Conservation (phyloP, 2,797 vertebrate genomes). For the Anabas testudineus region DNA sequence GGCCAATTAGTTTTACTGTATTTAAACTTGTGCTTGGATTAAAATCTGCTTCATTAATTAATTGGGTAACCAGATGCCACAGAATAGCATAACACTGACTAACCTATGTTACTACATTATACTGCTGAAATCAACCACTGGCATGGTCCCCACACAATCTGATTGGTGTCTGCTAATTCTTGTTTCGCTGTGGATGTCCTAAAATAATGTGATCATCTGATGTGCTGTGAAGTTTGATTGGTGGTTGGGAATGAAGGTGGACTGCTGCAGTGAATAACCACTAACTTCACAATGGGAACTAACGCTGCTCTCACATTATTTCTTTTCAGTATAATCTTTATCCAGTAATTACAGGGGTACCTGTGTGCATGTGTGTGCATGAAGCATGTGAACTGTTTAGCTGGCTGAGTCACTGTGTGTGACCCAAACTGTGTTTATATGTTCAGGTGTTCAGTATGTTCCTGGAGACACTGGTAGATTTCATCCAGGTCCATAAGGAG, state of each 20-base stretch:
- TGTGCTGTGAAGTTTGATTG: conserved; percentile 30
- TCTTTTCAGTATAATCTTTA: conserved; percentile 1
- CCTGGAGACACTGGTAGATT: conserved; percentile 97
- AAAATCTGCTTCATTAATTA: conserved; percentile 79
- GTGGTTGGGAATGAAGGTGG: conserved; percentile 44
- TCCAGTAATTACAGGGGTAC: conserved; percentile 6
- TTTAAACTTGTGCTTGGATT: conserved; percentile 71
- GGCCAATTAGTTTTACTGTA: conserved; percentile 71
- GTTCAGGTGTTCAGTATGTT: conserved; percentile 99
- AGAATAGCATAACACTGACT: conserved; percentile 63
- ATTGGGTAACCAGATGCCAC: conserved; percentile 35
- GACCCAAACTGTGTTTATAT: conserved; percentile 55
- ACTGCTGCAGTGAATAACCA: conserved; percentile 46
- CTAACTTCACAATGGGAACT: conserved; percentile 60
- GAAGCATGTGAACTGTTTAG: not conserved
- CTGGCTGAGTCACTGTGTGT: conserved; percentile 2
- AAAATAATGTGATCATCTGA: conserved; percentile 12
- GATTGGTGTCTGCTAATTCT: conserved; percentile 24
- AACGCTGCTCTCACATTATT: conserved; percentile 41
- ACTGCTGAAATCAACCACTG: conserved; percentile 33
- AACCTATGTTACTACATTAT: conserved; percentile 51
- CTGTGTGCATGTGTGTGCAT: conserved; percentile 35
- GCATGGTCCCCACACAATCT: conserved; percentile 25
- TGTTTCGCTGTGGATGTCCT: conserved; percentile 23
- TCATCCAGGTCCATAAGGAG: conserved; percentile 95